These are phyloP conservation scores for Oreamnos americanus DNA, from an alignment of 2,113 vertebrate species.

Conservation along the genomic window DNA sequence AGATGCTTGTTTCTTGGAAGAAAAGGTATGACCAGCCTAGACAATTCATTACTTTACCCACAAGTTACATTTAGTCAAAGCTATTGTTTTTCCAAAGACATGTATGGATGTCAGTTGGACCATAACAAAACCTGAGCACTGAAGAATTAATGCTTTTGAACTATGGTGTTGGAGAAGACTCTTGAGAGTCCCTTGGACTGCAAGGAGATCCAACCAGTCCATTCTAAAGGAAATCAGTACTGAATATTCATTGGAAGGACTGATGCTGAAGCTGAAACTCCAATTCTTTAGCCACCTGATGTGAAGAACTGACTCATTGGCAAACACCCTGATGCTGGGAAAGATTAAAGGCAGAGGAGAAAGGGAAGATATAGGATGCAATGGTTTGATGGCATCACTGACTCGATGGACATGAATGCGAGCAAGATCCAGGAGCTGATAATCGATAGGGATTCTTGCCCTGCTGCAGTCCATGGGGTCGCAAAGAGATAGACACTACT, in stretches of 20 bases:
- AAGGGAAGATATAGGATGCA: neutral
- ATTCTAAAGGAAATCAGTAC: neutral
- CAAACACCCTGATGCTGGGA: neutral
- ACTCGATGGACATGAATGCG: neutral
- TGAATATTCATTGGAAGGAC: neutral
- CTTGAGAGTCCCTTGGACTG: neutral
- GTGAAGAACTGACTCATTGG: neutral
- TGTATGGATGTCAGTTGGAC: neutral
- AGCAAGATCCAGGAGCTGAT: neutral
- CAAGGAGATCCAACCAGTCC: neutral
- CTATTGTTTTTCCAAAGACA: neutral
- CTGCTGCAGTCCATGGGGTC: neutral
- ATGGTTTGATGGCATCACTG: neutral
- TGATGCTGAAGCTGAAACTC: neutral
- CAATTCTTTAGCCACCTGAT: neutral
- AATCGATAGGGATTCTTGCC: neutral
- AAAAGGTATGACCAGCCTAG: neutral
- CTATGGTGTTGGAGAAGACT: neutral
- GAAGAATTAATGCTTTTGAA: neutral
- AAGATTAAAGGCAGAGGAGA: neutral
- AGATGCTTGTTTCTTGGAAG: neutral
- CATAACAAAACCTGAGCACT: neutral
- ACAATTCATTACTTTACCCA: neutral
- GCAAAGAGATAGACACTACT: neutral
- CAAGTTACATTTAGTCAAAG: neutral